These are phyloP conservation scores for Euzetes globulus DNA, from an alignment of 2,888 invertebrate species.

Conservation along the genomic window DNA sequence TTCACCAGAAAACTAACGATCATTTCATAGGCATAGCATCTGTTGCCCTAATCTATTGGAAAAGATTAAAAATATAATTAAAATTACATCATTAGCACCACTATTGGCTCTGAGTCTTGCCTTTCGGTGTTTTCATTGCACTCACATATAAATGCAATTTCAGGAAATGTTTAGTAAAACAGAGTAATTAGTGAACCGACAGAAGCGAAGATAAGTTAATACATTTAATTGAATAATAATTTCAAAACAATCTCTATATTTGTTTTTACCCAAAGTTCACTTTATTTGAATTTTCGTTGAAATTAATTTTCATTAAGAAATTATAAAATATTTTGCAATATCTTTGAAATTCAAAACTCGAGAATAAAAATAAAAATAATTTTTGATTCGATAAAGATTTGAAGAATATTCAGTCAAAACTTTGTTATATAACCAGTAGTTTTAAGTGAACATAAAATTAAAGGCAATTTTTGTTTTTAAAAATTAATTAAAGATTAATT, in stretches of 20 bases:
- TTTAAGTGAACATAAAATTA: no score
- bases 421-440: no score
- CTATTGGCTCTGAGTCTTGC: background rate
- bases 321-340: no score
- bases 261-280: background rate
- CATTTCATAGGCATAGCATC: slow-evolving; percentile 4
- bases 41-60: slow-evolving; percentile 13
- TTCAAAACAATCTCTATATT: background rate
- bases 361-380: no score
- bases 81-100: slow-evolving; percentile 7
- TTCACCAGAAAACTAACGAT: background rate
- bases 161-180: background rate
- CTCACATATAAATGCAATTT: background rate
- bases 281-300: no score
- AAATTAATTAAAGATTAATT: slow-evolving; percentile 11
- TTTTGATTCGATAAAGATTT: no score
- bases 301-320: no score
- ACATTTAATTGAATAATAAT: background rate
- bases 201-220: background rate
- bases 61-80: slow-evolving; percentile 7
- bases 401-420: no score
- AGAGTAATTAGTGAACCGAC: background rate
- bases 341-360: no score
- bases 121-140: no score
- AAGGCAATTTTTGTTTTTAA: background rate